phyloP scores from a whole-genome alignment of 2,888 invertebrate species.

The Tenthredo mesomela region DNA sequence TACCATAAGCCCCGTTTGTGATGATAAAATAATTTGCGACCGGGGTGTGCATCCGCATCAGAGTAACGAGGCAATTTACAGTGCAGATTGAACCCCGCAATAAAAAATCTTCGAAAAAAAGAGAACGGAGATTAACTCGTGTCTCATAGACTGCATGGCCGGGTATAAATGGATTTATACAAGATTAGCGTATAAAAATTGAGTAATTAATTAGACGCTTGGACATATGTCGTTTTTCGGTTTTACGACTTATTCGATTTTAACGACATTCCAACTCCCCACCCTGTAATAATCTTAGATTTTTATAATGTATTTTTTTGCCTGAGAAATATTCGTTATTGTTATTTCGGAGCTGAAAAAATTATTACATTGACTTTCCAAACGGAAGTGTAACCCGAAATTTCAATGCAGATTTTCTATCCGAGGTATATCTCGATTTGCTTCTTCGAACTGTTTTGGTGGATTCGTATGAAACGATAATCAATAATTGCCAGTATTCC shows the following conservation, averaged over 20 bases:
- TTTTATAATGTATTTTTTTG: not conserved
- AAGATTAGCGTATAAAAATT: not conserved
- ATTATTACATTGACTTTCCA: not conserved
- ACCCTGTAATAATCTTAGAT: not conserved
- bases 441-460: not conserved
- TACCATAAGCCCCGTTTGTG: not conserved
- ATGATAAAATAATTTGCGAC: constrained; percentile 14
- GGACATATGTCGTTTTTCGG: not conserved
- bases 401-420: not conserved
- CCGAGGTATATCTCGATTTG: not conserved
- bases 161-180: not conserved
- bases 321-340: not conserved
- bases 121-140: not conserved
- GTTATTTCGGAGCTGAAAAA: not conserved
- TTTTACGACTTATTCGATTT: not conserved
- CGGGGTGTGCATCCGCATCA: not conserved
- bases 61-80: constrained; percentile 1
- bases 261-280: not conserved
- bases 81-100: not conserved
- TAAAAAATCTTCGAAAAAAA: not conserved
- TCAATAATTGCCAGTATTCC: not conserved
- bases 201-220: not conserved
- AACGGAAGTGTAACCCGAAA: constrained; percentile 7
- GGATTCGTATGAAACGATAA: not conserved
- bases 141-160: not conserved